Evolutionary conservation across 2,797 vertebrate genomes (phyloP).

Genomic region (Pseudochaenichthys georgianus): DNA sequence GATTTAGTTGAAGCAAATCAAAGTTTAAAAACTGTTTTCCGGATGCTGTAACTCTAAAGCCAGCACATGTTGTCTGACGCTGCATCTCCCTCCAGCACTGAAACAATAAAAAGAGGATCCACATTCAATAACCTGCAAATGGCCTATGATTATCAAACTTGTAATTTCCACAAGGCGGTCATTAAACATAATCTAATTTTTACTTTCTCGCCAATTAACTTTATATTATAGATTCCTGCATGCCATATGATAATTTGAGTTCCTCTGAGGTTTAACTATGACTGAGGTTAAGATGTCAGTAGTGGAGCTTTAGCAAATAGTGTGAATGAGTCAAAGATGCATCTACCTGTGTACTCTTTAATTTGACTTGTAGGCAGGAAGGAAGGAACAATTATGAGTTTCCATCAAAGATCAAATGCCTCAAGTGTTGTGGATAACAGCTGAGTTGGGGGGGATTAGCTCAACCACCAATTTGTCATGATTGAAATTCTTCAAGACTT

Average conservation of each 20-base stretch:
- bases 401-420: slow-evolving; percentile 36
- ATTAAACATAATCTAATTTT: slow-evolving; percentile 82
- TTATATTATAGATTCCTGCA: slow-evolving; percentile 75
- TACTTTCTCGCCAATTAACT: slow-evolving; percentile 81
- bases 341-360: slow-evolving; percentile 41
- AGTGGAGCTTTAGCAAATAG: slow-evolving; percentile 26
- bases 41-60: slow-evolving; percentile 54
- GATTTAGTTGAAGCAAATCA: slow-evolving; percentile 1
- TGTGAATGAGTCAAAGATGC: slow-evolving; percentile 17
- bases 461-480: slow-evolving; percentile 39
- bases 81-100: slow-evolving; percentile 75
- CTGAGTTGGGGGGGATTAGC: slow-evolving; percentile 23
- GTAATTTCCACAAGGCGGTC: slow-evolving; percentile 80
- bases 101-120: slow-evolving; percentile 79
- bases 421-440: slow-evolving; percentile 27
- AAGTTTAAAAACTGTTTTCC: slow-evolving; percentile 37
- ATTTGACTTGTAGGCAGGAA: slow-evolving; percentile 42
- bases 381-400: slow-evolving; percentile 40
- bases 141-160: slow-evolving; percentile 82
- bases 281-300: slow-evolving; percentile 62
- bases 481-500: slow-evolving; percentile 29
- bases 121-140: slow-evolving; percentile 82
- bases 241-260: slow-evolving; percentile 72
- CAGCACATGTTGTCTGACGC: slow-evolving; percentile 37
- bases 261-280: slow-evolving; percentile 70